phyloP scores from a whole-genome alignment of 2,888 invertebrate genomes.

The Aproaerema taeniolella region DNA sequence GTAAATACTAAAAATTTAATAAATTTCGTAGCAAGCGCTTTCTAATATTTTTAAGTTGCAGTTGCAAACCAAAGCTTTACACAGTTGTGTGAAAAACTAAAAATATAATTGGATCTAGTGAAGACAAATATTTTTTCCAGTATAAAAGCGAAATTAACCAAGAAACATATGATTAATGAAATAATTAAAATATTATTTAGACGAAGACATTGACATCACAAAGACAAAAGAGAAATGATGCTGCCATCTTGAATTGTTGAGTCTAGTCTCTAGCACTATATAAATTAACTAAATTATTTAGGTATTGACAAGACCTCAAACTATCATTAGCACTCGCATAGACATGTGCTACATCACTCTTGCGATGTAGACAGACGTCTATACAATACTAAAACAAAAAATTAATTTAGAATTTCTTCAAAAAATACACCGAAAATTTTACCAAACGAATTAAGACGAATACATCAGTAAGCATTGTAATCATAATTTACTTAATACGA shows the following conservation, averaged over 20 bases:
- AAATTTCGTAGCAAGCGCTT: conserved; percentile 56
- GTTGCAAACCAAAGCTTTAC: conserved; percentile 38
- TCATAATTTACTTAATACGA: too few relatives aligned
- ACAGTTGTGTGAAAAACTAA: conserved; percentile 28
- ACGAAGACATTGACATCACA: not conserved
- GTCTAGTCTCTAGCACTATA: too few relatives aligned
- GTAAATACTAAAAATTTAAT: conserved; percentile 46
- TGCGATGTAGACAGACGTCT: conserved; percentile 73
- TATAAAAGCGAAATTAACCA: too few relatives aligned
- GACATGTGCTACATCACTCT: conserved; percentile 72
- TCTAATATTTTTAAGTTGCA: conserved; percentile 39
- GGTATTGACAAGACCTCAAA: conserved; percentile 6
- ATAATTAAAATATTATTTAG: too few relatives aligned
- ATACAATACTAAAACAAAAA: conserved; percentile 42
- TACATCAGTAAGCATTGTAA: too few relatives aligned
- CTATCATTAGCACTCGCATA: conserved; percentile 47
- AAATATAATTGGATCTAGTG: too few relatives aligned
- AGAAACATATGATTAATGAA: too few relatives aligned
- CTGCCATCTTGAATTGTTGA: too few relatives aligned
- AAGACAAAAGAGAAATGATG: not conserved
- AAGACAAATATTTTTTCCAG: too few relatives aligned
- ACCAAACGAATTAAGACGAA: too few relatives aligned
- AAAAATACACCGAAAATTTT: not conserved
- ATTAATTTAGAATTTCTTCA: conserved; percentile 4
- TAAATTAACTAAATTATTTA: too few relatives aligned